Evolutionary conservation across 2,113 vertebrate species (phyloP), one percentile per base, ranked within the genome.

Genomic region (Lepus timidus): DNA sequence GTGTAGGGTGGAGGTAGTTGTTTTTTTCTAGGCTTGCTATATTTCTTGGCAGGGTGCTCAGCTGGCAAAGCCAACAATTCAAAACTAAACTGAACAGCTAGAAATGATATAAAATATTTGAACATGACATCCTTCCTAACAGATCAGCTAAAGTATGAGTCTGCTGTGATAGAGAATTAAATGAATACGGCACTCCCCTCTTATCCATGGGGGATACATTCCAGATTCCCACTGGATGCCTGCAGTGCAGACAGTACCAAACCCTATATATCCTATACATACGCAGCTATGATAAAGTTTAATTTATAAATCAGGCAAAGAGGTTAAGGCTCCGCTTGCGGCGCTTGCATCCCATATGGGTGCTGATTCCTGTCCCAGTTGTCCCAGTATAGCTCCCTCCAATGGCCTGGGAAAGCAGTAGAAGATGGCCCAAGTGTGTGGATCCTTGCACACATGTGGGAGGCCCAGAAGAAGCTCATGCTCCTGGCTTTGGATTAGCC

Each of bases 81-180:
- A 14, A 85, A 55, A 49, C 10, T 49, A 39, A 52, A 64, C 19
- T 62, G 31, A 81, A 67, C 29, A 75, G 19, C 27, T 52, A 62
- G 58, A 74, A 75, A 67, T 61, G n/a, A 79, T 84, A 52, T 65
- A 64, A 61, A 75, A 74, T 62, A 68, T 82, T 81, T 89, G 51
- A 49, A 86, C 49, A 39, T 51, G 74, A 25, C 33, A 44, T 55
- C 17, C 62, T 76, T 73, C 49, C n/a, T 62, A 31, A 55, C 65
- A 58, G 88, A 85, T 44, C 29, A 44, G 27, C 49, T 55, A 3
- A 52, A 84, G 33, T 55, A 51, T 23, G n/a, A 12, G 16, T 70
- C 51, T 62, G 33, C 25, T 16, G 44, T 29, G 65, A 33, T 52
- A 68, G 39, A 71, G 7, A 85, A 80, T n/a, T 86, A 91, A 44